Conservation (phyloP, 2,888 invertebrate species). For the Tricholauxania praeusta region DNA sequence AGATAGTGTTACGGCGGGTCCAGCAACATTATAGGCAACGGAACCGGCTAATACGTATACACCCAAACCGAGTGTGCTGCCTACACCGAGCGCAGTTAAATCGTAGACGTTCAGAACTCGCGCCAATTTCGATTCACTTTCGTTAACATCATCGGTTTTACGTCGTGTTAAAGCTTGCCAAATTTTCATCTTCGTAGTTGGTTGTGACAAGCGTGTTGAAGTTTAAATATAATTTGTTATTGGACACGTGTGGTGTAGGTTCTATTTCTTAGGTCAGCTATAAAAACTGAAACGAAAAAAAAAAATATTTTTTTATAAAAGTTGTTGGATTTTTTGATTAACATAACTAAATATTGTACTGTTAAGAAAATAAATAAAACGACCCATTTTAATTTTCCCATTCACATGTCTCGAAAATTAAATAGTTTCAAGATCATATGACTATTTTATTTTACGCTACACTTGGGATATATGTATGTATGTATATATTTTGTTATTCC, state of each 20-base stretch:
- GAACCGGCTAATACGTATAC: constrained; percentile 94
- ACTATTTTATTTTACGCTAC: too few relatives aligned
- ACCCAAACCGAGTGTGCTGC: constrained; percentile 91
- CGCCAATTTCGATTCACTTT: constrained; percentile 68
- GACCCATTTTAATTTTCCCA: too few relatives aligned
- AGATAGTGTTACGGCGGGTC: constrained; percentile 91
- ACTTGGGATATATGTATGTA: too few relatives aligned
- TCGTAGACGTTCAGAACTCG: constrained; percentile 86
- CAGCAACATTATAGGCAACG: constrained; percentile 87
- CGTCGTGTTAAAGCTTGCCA: constrained; percentile 68
- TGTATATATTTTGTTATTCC: too few relatives aligned
- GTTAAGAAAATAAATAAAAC: too few relatives aligned
- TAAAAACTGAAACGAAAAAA: constrained; percentile 6
- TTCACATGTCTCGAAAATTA: too few relatives aligned
- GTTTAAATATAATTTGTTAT: neutral
- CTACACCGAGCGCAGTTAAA: constrained; percentile 88
- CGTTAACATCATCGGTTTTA: constrained; percentile 69
- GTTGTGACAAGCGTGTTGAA: neutral
- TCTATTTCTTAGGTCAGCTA: constrained; percentile 14
- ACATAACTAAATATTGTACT: too few relatives aligned
- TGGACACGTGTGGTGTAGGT: neutral
- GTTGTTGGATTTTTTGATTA: too few relatives aligned
- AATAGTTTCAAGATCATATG: too few relatives aligned
- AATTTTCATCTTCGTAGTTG: constrained; percentile 48
- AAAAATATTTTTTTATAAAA: neutral